A percentile compares a stretch with the other conserved stretches of the same genome.
Conservation (phyloP, 1,140 invertebrate genomes). For the Aphis craccivora region DNA sequence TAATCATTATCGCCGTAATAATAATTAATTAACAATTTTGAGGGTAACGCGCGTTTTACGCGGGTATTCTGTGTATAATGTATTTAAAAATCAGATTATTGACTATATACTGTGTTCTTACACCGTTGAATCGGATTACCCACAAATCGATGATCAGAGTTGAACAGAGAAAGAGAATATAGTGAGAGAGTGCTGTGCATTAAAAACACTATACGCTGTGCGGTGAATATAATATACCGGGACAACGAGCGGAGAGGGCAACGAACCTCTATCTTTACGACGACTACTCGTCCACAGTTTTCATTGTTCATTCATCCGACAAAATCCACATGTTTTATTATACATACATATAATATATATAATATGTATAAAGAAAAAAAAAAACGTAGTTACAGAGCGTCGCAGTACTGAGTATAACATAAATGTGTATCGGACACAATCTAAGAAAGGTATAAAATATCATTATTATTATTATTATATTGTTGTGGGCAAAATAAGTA, state of each 20-base stretch:
- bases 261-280: constrained; percentile 18
- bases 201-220: constrained; percentile 9
- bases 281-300: constrained; percentile 19
- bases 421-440: background rate
- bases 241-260: constrained; percentile 12
- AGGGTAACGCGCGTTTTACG: background rate
- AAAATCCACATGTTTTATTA: constrained; percentile 38
- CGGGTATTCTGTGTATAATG: too few relatives aligned
- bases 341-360: background rate
- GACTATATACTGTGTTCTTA: background rate
- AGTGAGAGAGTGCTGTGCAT: background rate
- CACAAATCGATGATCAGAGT: constrained; percentile 31
- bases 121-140: background rate
- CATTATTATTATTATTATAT: background rate
- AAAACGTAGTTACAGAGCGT: background rate
- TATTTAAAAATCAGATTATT: background rate
- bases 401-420: background rate
- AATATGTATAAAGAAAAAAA: background rate
- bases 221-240: background rate
- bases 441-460: background rate
- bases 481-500: background rate
- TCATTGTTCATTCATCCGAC: constrained; percentile 43
- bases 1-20: background rate
- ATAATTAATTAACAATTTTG: background rate
- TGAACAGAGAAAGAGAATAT: background rate